A percentile compares a stretch with the other conserved stretches of the same genome.
Conservation (phyloP, 2,113 vertebrate genomes). For the Antennarius striatus region DNA sequence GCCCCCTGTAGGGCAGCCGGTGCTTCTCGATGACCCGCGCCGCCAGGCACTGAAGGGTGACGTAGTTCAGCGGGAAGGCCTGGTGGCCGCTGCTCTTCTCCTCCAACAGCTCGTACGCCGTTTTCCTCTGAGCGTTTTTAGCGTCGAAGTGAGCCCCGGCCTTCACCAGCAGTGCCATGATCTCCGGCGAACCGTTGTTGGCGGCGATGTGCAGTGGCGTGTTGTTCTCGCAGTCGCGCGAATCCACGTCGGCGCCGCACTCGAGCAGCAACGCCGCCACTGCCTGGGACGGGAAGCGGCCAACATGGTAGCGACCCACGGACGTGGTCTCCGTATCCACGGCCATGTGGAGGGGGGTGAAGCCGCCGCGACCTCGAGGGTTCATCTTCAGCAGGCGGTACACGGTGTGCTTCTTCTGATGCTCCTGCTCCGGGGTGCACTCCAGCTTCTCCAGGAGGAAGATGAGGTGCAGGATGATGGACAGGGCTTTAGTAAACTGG, state of each 20-base stretch:
- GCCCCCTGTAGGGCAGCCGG: conserved; percentile 93
- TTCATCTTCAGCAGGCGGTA: conserved; percentile 92
- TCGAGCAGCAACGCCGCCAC: conserved; percentile 88
- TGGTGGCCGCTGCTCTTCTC: conserved; percentile 87
- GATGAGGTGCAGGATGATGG: conserved; percentile 93
- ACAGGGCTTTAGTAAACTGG: conserved; percentile 91
- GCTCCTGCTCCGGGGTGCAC: conserved; percentile 87
- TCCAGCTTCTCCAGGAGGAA: conserved; percentile 92
- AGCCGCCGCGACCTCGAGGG: conserved; percentile 86
- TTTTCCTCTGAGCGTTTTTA: conserved; percentile 91
- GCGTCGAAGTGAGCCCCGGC: conserved; percentile 91
- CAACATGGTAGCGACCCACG: conserved; percentile 93
- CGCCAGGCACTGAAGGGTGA: conserved; percentile 96
- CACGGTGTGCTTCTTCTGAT: conserved; percentile 90
- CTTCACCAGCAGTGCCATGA: conserved; percentile 88
- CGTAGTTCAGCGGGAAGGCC: conserved; percentile 87
- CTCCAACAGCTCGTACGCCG: conserved; percentile 89
- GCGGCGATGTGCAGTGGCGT: conserved; percentile 90
- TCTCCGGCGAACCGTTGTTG: conserved; percentile 85
- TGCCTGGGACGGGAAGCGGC: conserved; percentile 89
- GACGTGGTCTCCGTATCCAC: conserved; percentile 92
- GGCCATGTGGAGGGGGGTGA: conserved; percentile 92
- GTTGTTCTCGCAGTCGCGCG: conserved; percentile 94
- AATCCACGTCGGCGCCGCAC: conserved; percentile 91
- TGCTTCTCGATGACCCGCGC: conserved; percentile 90